Base-by-base conservation (phyloP, 2,113 vertebrate genomes). In the Neogale vison region DNA sequence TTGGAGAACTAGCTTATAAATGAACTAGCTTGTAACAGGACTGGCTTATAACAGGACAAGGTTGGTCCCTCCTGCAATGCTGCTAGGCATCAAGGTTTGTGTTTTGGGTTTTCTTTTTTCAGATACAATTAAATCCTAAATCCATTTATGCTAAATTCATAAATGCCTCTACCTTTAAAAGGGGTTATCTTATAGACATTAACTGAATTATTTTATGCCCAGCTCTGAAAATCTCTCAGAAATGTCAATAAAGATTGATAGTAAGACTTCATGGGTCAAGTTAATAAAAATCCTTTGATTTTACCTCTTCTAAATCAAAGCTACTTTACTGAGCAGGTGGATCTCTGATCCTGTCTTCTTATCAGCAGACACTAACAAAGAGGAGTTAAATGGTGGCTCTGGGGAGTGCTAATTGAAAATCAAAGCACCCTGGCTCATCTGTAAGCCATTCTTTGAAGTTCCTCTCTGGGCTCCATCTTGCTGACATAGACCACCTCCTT, bases 291-390 rank as follows among this genome's bases (percentile, higher is more conserved):
- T 29, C 55, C 26, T 63, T 88, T 80, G 63, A 87, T 88, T 96
- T 93, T 34, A 59, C 55, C 8, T 86, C 23, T 63, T 20, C 14
- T 59, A 79, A 82, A 76, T 97, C 80, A 95, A 93, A 97, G 59
- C 65, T 71, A 45, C 55, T 76, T 83, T 39, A 17, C 17, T 26
- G 31, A 39, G 42, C 47, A 91, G 13, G 36, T 59, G 26, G 3
- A 2, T 45, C 7, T 85, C 50, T 93, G 15, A 71, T 47, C 12
- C 18, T 50, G n/a, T 52, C 36, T 59, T 72, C 36, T 86, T 65
- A 67, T 42, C 71, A 80, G 59, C 31, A 89, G 87, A 81, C 36
- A 79, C 36, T 50, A 34, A 72, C 42, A 39, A 31, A 74, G 45
- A 63, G 9, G 10, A 61, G 42, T 23, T n/a, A 42, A 69, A 15